These are phyloP conservation scores for Drosophila vallismaia DNA, from an alignment of 2,888 invertebrate genomes.

Conservation along the genomic window DNA sequence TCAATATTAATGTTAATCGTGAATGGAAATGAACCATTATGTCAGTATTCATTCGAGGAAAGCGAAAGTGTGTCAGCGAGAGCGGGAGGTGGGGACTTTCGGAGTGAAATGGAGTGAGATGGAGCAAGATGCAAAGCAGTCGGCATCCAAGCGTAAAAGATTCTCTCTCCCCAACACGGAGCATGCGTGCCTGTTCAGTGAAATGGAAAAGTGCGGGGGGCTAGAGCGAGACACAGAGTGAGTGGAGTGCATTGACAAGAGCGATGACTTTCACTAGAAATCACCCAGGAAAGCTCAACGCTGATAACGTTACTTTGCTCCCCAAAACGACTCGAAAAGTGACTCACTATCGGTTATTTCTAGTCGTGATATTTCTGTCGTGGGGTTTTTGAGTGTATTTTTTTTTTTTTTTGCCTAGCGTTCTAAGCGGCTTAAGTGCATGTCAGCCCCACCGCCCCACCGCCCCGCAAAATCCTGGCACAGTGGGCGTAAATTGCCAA, in stretches of 20 bases:
- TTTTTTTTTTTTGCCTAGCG: slow-evolving; percentile 18
- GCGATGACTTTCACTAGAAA: slow-evolving; percentile 77
- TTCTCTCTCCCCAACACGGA: slow-evolving; percentile 28
- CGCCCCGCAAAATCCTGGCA: slow-evolving; percentile 5
- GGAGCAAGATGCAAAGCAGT: slow-evolving; percentile 13
- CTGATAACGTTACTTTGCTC: slow-evolving; percentile 42
- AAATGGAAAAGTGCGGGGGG: slow-evolving; percentile 44
- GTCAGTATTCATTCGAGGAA: slow-evolving; percentile 68
- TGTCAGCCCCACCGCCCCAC: slow-evolving; percentile 39
- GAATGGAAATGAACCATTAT: slow-evolving; percentile 61
- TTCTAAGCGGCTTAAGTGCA: slow-evolving; percentile 72
- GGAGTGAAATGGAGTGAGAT: slow-evolving; percentile 19
- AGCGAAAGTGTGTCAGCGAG: slow-evolving; percentile 73
- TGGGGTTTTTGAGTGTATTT: too few species aligned
- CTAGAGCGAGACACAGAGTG: slow-evolving; percentile 4
- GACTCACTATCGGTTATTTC: slow-evolving; percentile 33
- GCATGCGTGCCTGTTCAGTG: slow-evolving; percentile 53
- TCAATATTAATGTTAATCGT: slow-evolving; percentile 68
- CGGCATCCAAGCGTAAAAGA: slow-evolving; percentile 43
- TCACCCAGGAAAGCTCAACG: slow-evolving; percentile 51
- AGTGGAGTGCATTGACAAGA: slow-evolving; percentile 59
- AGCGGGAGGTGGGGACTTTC: slow-evolving; percentile 4
- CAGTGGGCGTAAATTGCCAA: slow-evolving; percentile 78
- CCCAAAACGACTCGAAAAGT: slow-evolving; percentile 1
- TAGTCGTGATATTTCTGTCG: neutral